phyloP scores from a whole-genome alignment of 1,140 invertebrate genomes.

The Hetaerina americana region DNA sequence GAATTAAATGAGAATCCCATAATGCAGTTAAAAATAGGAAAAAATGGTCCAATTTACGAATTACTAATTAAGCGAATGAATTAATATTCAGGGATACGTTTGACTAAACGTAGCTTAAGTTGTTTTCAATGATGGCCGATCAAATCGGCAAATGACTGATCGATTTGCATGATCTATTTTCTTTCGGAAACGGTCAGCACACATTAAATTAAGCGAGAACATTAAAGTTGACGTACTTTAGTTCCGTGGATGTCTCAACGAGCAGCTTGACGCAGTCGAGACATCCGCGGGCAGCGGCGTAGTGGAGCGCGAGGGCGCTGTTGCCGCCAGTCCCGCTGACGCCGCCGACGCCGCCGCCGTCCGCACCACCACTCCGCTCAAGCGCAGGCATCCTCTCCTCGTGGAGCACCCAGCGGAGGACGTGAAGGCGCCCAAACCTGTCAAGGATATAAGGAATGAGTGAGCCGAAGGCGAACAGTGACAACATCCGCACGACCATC shows the following conservation, averaged over 20 bases:
- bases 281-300: conserved; percentile 70
- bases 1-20: too few relatives aligned
- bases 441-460: too few relatives aligned
- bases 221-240: conserved; percentile 54
- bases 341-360: conserved; percentile 36
- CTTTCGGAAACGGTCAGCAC: neutral
- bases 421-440: conserved; percentile 39
- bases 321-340: conserved; percentile 29
- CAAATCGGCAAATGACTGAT: too few relatives aligned
- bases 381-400: conserved; percentile 40
- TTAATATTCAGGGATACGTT: too few relatives aligned
- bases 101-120: too few relatives aligned
- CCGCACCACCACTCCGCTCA: conserved; percentile 22
- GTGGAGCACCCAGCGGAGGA: conserved; percentile 43
- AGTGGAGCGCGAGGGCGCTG: conserved; percentile 63
- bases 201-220: neutral
- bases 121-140: too few relatives aligned
- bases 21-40: too few relatives aligned
- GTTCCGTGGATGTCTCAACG: conserved; percentile 56
- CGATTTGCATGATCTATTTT: neutral
- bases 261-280: conserved; percentile 69
- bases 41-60: too few relatives aligned
- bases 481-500: too few relatives aligned
- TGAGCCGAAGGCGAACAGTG: too few relatives aligned
- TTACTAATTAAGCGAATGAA: too few relatives aligned